phyloP scores from a whole-genome alignment of 2,888 invertebrate species.

The Agonopterix arenella region DNA sequence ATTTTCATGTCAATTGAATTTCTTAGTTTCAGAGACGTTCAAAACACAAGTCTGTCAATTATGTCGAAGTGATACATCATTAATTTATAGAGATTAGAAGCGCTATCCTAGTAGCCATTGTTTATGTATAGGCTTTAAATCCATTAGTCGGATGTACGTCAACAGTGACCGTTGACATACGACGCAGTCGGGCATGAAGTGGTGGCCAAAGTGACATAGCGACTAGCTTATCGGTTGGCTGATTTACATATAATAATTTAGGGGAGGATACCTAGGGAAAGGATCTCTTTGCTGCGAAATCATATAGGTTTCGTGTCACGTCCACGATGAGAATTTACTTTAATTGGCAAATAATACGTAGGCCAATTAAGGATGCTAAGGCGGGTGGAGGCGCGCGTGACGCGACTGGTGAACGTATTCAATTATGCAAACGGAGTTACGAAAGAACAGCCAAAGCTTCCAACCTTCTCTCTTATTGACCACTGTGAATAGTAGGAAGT shows the following conservation, averaged over 20 bases:
- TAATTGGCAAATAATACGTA: conserved; percentile 78
- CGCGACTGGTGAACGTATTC: conserved; percentile 68
- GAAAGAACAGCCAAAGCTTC: conserved; percentile 51
- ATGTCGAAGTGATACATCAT: not conserved
- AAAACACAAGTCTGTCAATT: not conserved
- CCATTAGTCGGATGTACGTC: conserved; percentile 32
- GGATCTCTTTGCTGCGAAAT: conserved; percentile 46
- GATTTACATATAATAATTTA: conserved; percentile 48
- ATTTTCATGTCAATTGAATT: not conserved
- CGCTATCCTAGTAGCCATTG: conserved; percentile 23
- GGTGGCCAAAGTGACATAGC: conserved; percentile 7
- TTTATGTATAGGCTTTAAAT: conserved; percentile 20
- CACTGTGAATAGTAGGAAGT: conserved; percentile 20
- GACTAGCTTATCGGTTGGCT: conserved; percentile 15
- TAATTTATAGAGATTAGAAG: conserved; percentile 21
- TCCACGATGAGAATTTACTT: conserved; percentile 74
- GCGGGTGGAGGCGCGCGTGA: conserved; percentile 71
- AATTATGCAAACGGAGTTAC: conserved; percentile 70
- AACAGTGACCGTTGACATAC: conserved; percentile 25
- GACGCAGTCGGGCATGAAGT: conserved; percentile 19
- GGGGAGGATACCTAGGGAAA: conserved; percentile 32
- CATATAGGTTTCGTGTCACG: conserved; percentile 71
- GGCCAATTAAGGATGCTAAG: conserved; percentile 76
- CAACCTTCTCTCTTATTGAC: conserved; percentile 37
- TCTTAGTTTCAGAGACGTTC: too few species aligned